Conservation (phyloP, 2,113 vertebrate species). For the Oenanthe oenanthe region DNA sequence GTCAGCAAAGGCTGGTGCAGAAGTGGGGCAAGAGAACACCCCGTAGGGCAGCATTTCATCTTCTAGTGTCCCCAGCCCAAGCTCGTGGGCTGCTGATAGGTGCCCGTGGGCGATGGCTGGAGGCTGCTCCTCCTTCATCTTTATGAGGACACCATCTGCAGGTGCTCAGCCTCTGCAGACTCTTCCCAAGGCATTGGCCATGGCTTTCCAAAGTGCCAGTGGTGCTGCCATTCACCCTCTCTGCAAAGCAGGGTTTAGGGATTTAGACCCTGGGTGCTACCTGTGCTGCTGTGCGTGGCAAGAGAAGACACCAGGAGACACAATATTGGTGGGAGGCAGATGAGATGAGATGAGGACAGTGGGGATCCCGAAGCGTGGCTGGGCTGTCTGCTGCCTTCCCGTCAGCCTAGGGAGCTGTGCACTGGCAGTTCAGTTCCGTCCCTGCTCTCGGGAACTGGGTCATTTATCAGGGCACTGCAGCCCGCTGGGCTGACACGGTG, state of each 20-base stretch:
- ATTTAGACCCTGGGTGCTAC: not conserved
- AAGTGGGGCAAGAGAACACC: not conserved
- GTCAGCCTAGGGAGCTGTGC: not conserved
- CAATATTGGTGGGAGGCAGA: not conserved
- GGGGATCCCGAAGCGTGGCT: not conserved
- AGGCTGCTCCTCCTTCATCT: not conserved
- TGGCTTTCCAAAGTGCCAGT: not conserved
- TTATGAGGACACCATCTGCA: not conserved
- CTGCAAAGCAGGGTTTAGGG: not conserved
- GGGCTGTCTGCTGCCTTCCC: not conserved
- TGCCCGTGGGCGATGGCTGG: fast-evolving
- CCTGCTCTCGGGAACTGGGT: not conserved
- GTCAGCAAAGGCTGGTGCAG: not conserved
- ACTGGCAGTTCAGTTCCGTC: not conserved
- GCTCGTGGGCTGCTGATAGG: not conserved
- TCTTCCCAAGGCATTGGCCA: not conserved
- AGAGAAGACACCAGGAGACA: not conserved
- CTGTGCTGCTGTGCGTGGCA: fast-evolving
- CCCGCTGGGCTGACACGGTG: not conserved
- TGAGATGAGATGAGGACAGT: not conserved
- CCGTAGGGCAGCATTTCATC: not conserved
- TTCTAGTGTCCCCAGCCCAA: not conserved
- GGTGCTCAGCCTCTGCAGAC: not conserved
- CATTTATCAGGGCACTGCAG: not conserved
- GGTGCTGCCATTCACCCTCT: fast-evolving